Base-by-base conservation (phyloP, 2,888 invertebrate species). In the Apamea monoglypha region DNA sequence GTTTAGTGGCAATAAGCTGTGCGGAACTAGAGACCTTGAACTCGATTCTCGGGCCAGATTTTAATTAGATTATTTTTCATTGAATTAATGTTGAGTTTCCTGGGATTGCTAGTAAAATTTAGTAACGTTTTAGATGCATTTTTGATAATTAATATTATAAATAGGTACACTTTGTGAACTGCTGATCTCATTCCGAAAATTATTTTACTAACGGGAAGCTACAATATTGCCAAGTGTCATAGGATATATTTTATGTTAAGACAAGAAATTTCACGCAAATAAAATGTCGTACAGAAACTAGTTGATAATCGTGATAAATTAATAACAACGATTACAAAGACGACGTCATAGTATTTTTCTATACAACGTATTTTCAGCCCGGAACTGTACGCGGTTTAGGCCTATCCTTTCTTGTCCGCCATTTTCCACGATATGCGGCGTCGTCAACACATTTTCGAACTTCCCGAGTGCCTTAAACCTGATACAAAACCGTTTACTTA, bases 21-120 rank as follows among this genome's bases (percentile, higher is more conserved):
- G 70, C 74, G 81, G 85, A 85, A 81, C 74, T 72, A 10, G 61
- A 56, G 36, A 59, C 85, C 85, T 85, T 85, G 85, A 85, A 85
- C 86, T 80, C 86, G 67, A 82, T 85, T 85, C 56, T 79, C 47
- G 8, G 66, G 53, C 59, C 63, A 32, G 67, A 29, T 79, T 59
- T 70, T 74, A 74, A 81, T 75, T 72, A 64, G 72, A 84, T 78
- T 77, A 64, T 73, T 83, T 72, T 75, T 75, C 36, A 63, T 72
- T 64, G 12, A 32, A 44, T 47, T 72, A 50, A 36, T 47, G 71
- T 76, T 71, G 59, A 70, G n/a, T 40, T 66, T 36, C 14, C 2
- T 1, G 53, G 7, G 64, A 36, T 36, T 66, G 14, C 14, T 25
- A 14, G 66, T 25, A 66, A 36, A 66, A 14, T 66, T 36, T 25